Evolutionary conservation across 2,797 vertebrate species (phyloP), one percentile per base, ranked within the genome.

Genomic region (Karalla daura): DNA sequence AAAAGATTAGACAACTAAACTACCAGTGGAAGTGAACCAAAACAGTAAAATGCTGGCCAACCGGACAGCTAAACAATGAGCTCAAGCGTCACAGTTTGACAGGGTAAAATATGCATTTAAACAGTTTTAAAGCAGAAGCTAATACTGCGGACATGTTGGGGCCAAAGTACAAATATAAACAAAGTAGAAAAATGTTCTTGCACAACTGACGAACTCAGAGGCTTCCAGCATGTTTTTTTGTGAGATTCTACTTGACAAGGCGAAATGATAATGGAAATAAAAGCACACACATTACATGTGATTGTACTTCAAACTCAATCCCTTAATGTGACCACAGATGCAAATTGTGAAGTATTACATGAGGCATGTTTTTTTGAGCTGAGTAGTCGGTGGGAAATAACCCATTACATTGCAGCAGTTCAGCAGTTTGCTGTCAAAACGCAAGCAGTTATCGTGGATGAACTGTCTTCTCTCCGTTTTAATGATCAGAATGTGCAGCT

Each of bases 401-500:
- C 62, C 67, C 44, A 63, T 69, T 62, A 65, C 53, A 78, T 23
- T 51, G 40, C 53, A 67, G 71, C 59, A 74, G 64, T 71, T 80
- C 53, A 67, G 71, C 59, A 74, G 64, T 71, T 80, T 51, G 43
- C 66, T 74, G 64, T 75, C 67, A 82, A 36, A 69, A 66, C 18
- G 27, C 53, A 59, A 54, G 40, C 54, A 80, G 81, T 74, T 46
- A 84, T 86, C 78, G 73, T 50, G 47, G 63, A 60, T 45, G 56
- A 80, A 62, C 63, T 39, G 27, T 71, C 65, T 76, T 62, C 44
- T 47, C 41, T 36, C 45, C 4, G 5, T 63, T 76, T 84, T 83
- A 76, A 85, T 85, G 78, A 86, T 78, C 62, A 62, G 51, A 77
- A 62, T 69, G 69, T 78, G 82, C 80, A 80, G 80, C 80, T 72